Base-by-base conservation (phyloP, 2,797 vertebrate genomes). In the Clarias platycephalus region DNA sequence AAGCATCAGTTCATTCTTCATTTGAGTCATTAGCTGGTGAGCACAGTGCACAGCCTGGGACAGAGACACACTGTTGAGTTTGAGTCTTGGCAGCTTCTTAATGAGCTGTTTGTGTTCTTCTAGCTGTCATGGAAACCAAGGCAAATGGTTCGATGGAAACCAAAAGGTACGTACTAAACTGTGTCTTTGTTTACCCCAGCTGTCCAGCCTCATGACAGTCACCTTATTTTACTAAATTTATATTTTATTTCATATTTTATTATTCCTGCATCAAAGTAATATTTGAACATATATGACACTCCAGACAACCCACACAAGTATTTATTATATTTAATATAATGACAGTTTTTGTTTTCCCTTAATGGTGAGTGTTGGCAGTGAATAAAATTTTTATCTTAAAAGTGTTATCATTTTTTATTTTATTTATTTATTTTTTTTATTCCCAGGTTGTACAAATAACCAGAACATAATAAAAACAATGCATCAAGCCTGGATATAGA, bases 91-190 rank as follows among this genome's bases (percentile, higher is more conserved):
- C 79, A 80, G 53, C 82, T 62, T 77, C 66, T 76, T 86, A 75
- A 87, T 86, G 64, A 53, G 10, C 31, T 83, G 75, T 87, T 80
- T 81, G 62, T 78, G 55, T 85, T 83, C 83, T 60, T 68, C 37
- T 86, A 94, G 94, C 92, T 88, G 93, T 93, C 93, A 98, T 98
- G 98, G 97, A 99, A 95, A 97, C 96, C 92, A 97, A 97, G 92
- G 96, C 96, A 94, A 98, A 98, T 95, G 97, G 97, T 91, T 97
- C 97, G 90, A 93, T 96, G 92, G 96, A 96, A 93, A 96, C 95
- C 90, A 97, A 97, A 96, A 97, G 96, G 97, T 99, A 96, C 90
- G 94, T 93, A 86, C 90, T 63, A 57, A 80, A 82, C 12, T 37
- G 18, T 81, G 20, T 40, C 40, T 72, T 34, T n/a, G 34, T 10